Evolutionary conservation across 2,113 vertebrate species (phyloP).

Genomic region (Anthoscopus minutus): DNA sequence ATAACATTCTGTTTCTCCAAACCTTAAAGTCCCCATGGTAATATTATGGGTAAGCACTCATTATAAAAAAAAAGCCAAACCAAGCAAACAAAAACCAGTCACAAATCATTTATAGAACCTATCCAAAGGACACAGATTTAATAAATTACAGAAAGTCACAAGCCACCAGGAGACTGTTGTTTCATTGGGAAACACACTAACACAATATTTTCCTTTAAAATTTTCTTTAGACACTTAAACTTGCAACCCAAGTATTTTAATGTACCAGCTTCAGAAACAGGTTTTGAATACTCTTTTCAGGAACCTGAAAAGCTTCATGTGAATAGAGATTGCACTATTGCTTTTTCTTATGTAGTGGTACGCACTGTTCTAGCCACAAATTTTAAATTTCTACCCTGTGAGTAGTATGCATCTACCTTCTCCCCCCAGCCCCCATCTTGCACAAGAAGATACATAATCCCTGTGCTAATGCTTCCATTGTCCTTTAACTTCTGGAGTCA

Average conservation of each 20-base stretch:
- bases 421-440: not conserved
- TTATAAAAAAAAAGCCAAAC: rapidly evolving
- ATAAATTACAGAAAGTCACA: not conserved
- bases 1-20: not conserved
- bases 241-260: not conserved
- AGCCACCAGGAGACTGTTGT: not conserved
- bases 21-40: not conserved
- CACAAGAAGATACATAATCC: slow-evolving; percentile 46
- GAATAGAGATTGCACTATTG: not conserved
- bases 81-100: not conserved
- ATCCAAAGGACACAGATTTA: not conserved
- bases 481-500: slow-evolving; percentile 53
- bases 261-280: not conserved
- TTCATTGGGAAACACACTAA: not conserved
- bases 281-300: not conserved
- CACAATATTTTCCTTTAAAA: not conserved
- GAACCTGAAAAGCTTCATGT: not conserved
- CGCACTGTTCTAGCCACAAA: not conserved
- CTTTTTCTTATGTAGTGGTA: not conserved
- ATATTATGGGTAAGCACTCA: not conserved
- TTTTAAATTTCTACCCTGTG: not conserved
- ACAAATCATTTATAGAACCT: not conserved
- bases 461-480: slow-evolving; percentile 49
- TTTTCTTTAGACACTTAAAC: not conserved
- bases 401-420: not conserved